Percentiles rank a stretch among this genome's conserved stretches.
phyloP scores from a whole-genome alignment of 2,113 vertebrate species.

The Xenopus borealis region DNA sequence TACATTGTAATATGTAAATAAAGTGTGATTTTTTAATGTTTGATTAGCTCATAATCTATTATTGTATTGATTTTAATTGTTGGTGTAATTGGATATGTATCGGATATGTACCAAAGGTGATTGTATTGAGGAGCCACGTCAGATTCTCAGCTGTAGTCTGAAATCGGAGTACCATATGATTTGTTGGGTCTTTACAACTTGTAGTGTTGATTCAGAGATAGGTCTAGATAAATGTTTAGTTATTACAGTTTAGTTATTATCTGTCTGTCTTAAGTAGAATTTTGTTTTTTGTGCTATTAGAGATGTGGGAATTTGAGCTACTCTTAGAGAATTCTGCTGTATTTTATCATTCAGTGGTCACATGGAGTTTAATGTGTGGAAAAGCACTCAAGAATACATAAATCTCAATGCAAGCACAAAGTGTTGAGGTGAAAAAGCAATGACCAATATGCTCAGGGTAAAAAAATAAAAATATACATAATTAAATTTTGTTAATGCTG shows the following conservation, averaged over 20 bases:
- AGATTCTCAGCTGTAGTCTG: too few species aligned
- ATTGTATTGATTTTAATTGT: too few species aligned
- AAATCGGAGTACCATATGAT: too few species aligned
- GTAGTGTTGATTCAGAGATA: slow-evolving; percentile 17
- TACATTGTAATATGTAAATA: too few species aligned
- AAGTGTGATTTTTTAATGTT: too few species aligned
- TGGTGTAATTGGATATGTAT: too few species aligned
- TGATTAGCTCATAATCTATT: too few species aligned
- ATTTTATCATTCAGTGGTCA: slow-evolving; percentile 35
- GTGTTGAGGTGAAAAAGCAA: background rate
- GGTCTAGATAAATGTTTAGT: too few species aligned
- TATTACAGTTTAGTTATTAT: slow-evolving; percentile 23
- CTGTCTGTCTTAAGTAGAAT: slow-evolving; percentile 38
- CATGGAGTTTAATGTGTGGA: slow-evolving; percentile 10
- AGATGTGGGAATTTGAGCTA: slow-evolving; percentile 36
- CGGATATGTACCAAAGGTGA: too few species aligned
- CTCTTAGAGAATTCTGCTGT: slow-evolving; percentile 26
- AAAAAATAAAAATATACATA: too few species aligned
- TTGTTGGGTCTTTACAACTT: slow-evolving; percentile 31
- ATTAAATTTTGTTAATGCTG: too few species aligned
- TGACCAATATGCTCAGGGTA: background rate
- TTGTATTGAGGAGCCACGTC: too few species aligned
- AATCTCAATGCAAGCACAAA: background rate
- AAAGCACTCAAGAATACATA: background rate
- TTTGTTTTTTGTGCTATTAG: slow-evolving; percentile 35